These are phyloP conservation scores for Anguilla marmorata DNA, from an alignment of 2,797 vertebrate genomes.

Conservation along the genomic window DNA sequence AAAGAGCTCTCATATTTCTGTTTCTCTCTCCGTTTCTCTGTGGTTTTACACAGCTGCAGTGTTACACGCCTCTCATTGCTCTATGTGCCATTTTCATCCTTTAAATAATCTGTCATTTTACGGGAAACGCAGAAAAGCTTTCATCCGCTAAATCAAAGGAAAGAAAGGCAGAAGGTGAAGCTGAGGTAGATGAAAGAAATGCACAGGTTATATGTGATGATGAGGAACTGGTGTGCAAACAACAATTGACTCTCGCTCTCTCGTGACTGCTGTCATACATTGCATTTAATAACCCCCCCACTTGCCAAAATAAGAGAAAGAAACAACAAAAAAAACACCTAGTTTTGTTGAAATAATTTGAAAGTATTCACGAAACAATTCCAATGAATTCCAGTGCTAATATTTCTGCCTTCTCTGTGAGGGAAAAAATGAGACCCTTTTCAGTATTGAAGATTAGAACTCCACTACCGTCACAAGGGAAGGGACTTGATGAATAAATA, in stretches of 20 bases:
- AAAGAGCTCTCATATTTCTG: not conserved
- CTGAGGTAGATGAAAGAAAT: constrained; percentile 48
- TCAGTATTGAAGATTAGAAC: not conserved
- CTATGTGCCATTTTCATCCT: constrained; percentile 65
- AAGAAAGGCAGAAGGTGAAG: constrained; percentile 44
- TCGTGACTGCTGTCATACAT: not conserved
- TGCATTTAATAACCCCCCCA: not conserved
- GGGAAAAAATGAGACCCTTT: not conserved
- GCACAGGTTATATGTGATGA: not conserved
- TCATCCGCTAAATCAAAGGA: constrained; percentile 72
- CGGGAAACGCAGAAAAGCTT: constrained; percentile 62
- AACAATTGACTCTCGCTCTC: not conserved
- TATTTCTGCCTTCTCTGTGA: not conserved
- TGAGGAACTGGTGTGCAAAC: not conserved
- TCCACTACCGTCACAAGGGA: not conserved
- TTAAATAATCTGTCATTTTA: constrained; percentile 71
- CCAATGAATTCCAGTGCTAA: not conserved
- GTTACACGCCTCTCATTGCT: not conserved
- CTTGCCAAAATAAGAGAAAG: too few species aligned
- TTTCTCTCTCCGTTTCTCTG: not conserved
- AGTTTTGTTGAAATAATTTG: not conserved
- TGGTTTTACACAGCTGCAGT: not conserved
- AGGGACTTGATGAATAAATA: not conserved
- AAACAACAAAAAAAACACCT: not conserved
- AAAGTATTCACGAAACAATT: not conserved